Base-by-base conservation (phyloP, 2,113 vertebrate species). In the Cyphomyrus plagiostoma region DNA sequence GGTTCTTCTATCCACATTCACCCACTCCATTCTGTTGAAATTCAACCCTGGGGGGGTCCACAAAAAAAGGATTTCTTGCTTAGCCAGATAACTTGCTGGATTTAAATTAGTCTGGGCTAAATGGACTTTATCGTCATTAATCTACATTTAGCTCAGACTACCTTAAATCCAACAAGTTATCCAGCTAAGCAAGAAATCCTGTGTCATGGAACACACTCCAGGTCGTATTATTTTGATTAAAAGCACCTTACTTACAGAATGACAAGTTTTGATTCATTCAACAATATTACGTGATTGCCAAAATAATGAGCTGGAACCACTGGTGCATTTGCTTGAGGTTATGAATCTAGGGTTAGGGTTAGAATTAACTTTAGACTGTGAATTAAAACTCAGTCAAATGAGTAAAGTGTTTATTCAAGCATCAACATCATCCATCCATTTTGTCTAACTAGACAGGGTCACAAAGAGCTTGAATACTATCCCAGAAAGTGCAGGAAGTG, bases 291-390 rank as follows among this genome's bases (percentile, higher is more conserved):
- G 9, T 77, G 70, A 77, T 46, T 80, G 45, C 30, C 88, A 19
- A 50, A 45, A 83, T 58, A 88, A 19, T n/a, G 35, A 58, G 80
- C 50, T 11, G 45, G 19, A 15, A 39, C 21, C 49, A 46, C 50
- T 42, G 88, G 21, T 26, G 35, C 13, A 26, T 70, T 90, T 23
- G 49, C 84, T 13, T 82, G 45, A 53, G 49, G 49, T 53, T 80
- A 87, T 87, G 9, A 87, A 35, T 89, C 86, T 82, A 23, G 26
- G 89, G 19, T 89, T 87, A 46, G 52, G 66, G 87, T 90, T 90
- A 90, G 23, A 66, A 90, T 90, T 52, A 87, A 52, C 50, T 86
- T 66, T 49, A 84, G 42, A 45, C 45, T 70, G 4, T 77, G 58
- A 1, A 77, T 66, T 88, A 74, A 89, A 91, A 48, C 26, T 87